Evolutionary conservation across 2,113 vertebrate genomes (phyloP).

Genomic region (Antigone vipio): DNA sequence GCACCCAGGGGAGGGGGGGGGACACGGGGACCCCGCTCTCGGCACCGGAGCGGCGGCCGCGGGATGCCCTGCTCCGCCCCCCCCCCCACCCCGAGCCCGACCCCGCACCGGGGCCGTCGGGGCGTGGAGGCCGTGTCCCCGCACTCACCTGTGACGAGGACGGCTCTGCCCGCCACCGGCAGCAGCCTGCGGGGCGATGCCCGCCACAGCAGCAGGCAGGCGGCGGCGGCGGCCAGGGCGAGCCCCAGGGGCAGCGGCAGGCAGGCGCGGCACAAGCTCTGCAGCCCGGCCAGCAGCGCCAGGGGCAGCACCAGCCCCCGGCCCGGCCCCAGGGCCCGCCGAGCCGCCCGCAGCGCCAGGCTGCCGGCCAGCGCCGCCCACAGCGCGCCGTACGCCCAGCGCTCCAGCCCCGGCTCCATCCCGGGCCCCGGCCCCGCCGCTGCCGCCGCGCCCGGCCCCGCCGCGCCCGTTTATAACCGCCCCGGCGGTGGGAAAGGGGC

Average conservation of each 20-base stretch:
- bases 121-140: neutral
- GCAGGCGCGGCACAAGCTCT: slow-evolving; percentile 13
- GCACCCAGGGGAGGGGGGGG: neutral
- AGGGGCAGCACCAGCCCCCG: neutral
- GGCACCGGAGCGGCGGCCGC: neutral
- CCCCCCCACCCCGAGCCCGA: neutral
- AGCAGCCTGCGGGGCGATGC: slow-evolving; percentile 25
- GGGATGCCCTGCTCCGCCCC: neutral
- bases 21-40: neutral
- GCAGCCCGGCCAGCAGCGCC: neutral
- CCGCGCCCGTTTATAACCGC: slow-evolving; percentile 3
- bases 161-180: slow-evolving; percentile 57
- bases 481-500: neutral
- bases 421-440: neutral
- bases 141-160: slow-evolving; percentile 70
- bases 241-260: slow-evolving; percentile 47
- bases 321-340: neutral
- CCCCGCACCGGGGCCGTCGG: neutral
- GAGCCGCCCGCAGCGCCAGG: neutral
- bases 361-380: slow-evolving; percentile 1
- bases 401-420: neutral
- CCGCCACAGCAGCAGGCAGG: slow-evolving; percentile 24
- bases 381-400: slow-evolving; percentile 35
- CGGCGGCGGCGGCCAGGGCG: slow-evolving; percentile 33
- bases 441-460: neutral